Evolutionary conservation across 2,888 invertebrate genomes (phyloP).

Genomic region (Cloeon dipterum): DNA sequence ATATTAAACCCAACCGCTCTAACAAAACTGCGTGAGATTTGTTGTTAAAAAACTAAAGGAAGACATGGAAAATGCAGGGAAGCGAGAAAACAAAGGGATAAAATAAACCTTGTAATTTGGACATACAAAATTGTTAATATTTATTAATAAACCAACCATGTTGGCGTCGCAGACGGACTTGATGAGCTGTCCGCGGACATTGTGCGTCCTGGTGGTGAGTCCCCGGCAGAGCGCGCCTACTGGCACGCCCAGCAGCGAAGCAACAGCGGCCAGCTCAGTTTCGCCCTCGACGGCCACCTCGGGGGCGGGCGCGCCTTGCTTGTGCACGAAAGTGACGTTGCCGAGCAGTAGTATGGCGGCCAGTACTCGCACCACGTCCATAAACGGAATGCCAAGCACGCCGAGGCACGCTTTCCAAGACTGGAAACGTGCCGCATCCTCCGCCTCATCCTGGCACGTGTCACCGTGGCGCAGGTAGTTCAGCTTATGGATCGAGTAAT

Average conservation of each 20-base stretch:
- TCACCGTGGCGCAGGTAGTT: constrained; percentile 59
- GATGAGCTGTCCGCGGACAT: constrained; percentile 51
- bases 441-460: constrained; percentile 41
- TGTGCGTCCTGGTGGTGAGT: constrained; percentile 59
- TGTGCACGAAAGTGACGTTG: constrained; percentile 70
- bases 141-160: constrained; percentile 24
- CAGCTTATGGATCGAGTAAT: constrained; percentile 58
- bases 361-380: constrained; percentile 78
- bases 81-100: too few species aligned
- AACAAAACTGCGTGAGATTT: too few species aligned
- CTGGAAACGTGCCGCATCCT: constrained; percentile 56
- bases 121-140: neutral
- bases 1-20: too few species aligned
- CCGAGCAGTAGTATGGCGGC: constrained; percentile 78
- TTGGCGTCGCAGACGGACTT: constrained; percentile 65
- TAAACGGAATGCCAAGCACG: constrained; percentile 77
- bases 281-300: constrained; percentile 19
- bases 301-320: neutral
- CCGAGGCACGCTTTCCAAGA: constrained; percentile 83
- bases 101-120: neutral
- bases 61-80: too few species aligned
- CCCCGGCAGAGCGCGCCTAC: constrained; percentile 54
- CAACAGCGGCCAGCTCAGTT: constrained; percentile 65
- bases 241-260: constrained; percentile 57
- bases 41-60: too few species aligned